These are phyloP conservation scores for Falco punctatus DNA, from an alignment of 2,113 vertebrate species.

Conservation along the genomic window DNA sequence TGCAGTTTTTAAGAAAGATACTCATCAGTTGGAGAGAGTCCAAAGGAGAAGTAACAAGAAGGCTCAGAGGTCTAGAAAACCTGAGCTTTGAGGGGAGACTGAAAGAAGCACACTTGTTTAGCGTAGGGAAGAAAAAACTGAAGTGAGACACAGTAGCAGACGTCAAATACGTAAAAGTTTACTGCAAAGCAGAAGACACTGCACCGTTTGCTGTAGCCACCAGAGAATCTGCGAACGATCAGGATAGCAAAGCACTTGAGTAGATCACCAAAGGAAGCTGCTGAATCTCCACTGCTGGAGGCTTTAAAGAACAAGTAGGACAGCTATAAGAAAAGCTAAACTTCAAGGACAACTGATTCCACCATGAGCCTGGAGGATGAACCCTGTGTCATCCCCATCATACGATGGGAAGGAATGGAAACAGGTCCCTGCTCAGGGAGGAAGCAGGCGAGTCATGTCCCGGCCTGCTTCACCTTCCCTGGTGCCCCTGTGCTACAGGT, in stretches of 20 bases:
- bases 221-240: fast-evolving
- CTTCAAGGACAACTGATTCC: neutral
- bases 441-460: too few species aligned
- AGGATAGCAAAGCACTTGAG: neutral
- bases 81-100: neutral
- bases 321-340: neutral
- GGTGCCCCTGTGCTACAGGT: neutral
- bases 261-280: neutral
- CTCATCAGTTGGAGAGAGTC: neutral
- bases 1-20: constrained; percentile 7
- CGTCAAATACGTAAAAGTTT: neutral
- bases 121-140: neutral
- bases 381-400: neutral
- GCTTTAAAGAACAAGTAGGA: neutral
- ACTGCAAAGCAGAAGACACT: neutral
- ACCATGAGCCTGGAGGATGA: neutral
- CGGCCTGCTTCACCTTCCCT: neutral
- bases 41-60: constrained; percentile 25
- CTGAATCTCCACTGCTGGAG: neutral
- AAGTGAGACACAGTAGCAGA: neutral
- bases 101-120: constrained; percentile 19
- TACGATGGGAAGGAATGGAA: neutral
- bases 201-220: neutral
- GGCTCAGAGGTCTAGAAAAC: constrained; percentile 6
- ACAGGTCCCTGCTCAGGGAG: neutral